Evolutionary conservation across 37 sponge, comb jelly and placozoan genomes (phyloP), one percentile per base, ranked within the genome.

Genomic region (Oopsacas minuta): DNA sequence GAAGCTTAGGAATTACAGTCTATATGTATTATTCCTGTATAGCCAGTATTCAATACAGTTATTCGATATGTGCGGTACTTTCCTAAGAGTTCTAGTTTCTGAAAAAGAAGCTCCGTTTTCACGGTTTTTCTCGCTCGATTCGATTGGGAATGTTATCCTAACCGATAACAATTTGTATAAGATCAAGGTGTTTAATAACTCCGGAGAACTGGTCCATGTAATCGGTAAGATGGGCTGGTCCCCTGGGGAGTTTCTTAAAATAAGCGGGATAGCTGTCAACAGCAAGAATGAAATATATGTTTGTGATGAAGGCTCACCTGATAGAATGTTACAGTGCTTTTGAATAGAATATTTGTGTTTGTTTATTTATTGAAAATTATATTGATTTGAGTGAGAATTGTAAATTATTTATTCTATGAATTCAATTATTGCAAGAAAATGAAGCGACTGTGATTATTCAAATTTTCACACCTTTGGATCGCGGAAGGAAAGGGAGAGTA

Each of bases 321-420:
- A 61, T n/a, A 61, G 75, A 61, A 61, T 61, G 75, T 34, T 61
- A n/a, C 75, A 61, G 75, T 61, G 75, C 75, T 61, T 61, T 34
- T 61, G 30, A 61, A 25, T 8, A 17, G 15, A 42, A 42, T 15
- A 42, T 20, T 25, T 61, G 75, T 61, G 30, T 25, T 61, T 61
- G 75, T 61, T 61, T n/a, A 61, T 25, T 61, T 61, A n/a, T 61
- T 42, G 15, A 61, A 32, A 61, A 32, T 61, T 61, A 10, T 10
- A 3, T 20, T 7, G 22, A n/a, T 32, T 61, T 25, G 75, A 32
- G 75, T 61, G 75, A 25, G 28, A n/a, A 46, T 46, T 22, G 12
- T 46, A 46, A 46, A 46, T n/a, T n/a, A n/a, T n/a, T n/a, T n/a
- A n/a, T n/a, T n/a, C n/a, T n/a, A n/a, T n/a, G n/a, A n/a, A n/a